phyloP scores from a whole-genome alignment of 23 tunicate species.

The Oikopleura dioica region DNA sequence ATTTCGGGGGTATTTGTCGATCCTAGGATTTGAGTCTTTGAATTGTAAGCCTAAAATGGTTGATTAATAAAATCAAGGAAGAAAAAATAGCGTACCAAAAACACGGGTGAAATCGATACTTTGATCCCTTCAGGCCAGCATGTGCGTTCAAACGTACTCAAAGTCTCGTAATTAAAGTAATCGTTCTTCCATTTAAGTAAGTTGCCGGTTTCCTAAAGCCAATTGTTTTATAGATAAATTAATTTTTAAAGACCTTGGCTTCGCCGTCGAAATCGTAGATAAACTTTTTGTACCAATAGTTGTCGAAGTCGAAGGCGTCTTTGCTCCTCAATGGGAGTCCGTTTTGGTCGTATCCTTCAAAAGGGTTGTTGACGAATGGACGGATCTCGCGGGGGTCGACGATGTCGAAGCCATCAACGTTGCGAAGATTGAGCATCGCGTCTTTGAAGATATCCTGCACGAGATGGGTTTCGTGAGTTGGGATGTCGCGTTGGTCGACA shows the following conservation, averaged over 20 bases:
- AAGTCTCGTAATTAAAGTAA: not conserved
- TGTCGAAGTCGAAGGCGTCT: not conserved
- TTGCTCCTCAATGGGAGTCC: too few species aligned
- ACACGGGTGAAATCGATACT: not conserved
- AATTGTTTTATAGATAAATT: not conserved
- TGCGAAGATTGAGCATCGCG: not conserved
- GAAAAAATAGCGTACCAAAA: not conserved
- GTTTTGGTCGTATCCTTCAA: not conserved
- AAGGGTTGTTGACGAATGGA: too few species aligned
- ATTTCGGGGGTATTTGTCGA: too few species aligned
- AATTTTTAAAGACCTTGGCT: not conserved
- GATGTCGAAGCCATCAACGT: not conserved
- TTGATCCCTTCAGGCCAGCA: slow-evolving; percentile 6
- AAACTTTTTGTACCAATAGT: not conserved
- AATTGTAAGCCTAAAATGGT: too few species aligned
- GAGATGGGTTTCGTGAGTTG: not conserved
- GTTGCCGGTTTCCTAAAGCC: slow-evolving; percentile 1
- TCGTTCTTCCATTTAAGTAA: not conserved
- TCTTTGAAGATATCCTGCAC: slow-evolving; percentile 1
- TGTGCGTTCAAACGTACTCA: not conserved
- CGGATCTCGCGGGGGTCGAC: not conserved
- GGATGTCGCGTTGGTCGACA: not conserved
- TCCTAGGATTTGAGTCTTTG: too few species aligned
- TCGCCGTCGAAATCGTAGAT: not conserved
- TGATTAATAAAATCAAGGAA: too few species aligned